Conservation (phyloP, 2,797 vertebrate species). For the Cyclopterus lumpus region DNA sequence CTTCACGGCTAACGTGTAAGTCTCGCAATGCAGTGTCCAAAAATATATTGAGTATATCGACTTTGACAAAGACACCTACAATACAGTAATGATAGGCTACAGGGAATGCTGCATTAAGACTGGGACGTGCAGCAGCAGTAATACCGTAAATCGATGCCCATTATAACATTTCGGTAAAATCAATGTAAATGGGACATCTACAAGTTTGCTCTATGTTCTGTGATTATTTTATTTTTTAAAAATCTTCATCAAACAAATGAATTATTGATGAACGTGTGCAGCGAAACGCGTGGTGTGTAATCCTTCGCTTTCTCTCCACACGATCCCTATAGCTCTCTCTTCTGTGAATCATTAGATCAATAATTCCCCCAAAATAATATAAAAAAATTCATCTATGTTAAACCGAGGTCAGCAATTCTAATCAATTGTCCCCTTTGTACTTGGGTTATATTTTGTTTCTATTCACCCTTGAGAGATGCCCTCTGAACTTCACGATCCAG, state of each 20-base stretch:
- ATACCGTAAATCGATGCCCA: neutral
- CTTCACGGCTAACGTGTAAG: neutral
- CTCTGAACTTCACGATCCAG: conserved; percentile 40
- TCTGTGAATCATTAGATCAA: neutral
- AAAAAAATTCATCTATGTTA: neutral
- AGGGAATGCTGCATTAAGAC: neutral
- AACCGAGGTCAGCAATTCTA: conserved; percentile 25
- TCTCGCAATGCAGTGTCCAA: neutral
- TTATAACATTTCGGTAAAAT: neutral
- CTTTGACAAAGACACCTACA: neutral
- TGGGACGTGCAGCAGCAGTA: neutral
- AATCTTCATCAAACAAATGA: neutral
- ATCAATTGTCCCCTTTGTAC: conserved; percentile 4
- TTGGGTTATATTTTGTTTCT: conserved; percentile 11
- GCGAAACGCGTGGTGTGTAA: neutral
- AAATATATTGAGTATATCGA: neutral
- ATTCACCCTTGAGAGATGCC: conserved; percentile 8
- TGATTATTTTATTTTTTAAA: neutral
- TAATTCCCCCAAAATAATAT: conserved; percentile 10
- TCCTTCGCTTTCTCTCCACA: neutral
- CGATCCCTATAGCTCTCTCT: neutral
- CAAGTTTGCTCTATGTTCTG: neutral
- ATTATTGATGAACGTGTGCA: neutral
- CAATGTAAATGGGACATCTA: neutral
- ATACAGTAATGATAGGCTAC: neutral